These are phyloP conservation scores for Caenorhabditis sp. DNA, from an alignment of 2,888 invertebrate genomes.

Conservation along the genomic window DNA sequence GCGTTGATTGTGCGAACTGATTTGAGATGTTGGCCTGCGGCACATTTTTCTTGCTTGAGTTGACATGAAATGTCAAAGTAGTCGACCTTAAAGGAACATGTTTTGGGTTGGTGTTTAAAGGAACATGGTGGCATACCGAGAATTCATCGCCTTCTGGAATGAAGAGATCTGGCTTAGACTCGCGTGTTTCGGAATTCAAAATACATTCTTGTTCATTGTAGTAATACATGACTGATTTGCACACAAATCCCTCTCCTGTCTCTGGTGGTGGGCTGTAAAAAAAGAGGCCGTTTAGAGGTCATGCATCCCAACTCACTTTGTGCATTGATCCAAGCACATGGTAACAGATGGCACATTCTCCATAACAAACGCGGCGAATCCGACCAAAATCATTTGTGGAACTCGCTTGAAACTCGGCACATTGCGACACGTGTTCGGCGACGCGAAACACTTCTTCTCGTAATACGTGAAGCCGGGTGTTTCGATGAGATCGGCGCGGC, in stretches of 20 bases:
- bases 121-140: constrained; percentile 29
- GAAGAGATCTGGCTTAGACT: constrained; percentile 69
- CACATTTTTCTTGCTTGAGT: constrained; percentile 65
- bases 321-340: constrained; percentile 70
- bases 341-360: constrained; percentile 70
- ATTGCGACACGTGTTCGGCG: constrained; percentile 69
- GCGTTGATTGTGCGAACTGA: constrained; percentile 67
- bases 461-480: constrained; percentile 66
- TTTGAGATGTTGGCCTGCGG: constrained; percentile 59
- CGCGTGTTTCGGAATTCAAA: constrained; percentile 68
- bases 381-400: constrained; percentile 70
- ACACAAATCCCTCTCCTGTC: constrained; percentile 68
- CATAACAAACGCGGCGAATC: constrained; percentile 71
- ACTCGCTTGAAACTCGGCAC: constrained; percentile 68
- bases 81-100: no score
- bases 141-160: constrained; percentile 68
- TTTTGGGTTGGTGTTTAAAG: constrained; percentile 4
- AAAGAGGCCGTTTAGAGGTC: not conserved
- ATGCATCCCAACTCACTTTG: constrained; percentile 50
- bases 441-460: constrained; percentile 71
- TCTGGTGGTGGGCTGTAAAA: constrained; percentile 69
- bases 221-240: constrained; percentile 71
- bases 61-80: constrained; percentile 70
- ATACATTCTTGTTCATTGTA: constrained; percentile 71
- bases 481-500: constrained; percentile 61